Evolutionary conservation across 2,888 invertebrate species (phyloP).

Genomic region (Caenorhabditis macrosperma): DNA sequence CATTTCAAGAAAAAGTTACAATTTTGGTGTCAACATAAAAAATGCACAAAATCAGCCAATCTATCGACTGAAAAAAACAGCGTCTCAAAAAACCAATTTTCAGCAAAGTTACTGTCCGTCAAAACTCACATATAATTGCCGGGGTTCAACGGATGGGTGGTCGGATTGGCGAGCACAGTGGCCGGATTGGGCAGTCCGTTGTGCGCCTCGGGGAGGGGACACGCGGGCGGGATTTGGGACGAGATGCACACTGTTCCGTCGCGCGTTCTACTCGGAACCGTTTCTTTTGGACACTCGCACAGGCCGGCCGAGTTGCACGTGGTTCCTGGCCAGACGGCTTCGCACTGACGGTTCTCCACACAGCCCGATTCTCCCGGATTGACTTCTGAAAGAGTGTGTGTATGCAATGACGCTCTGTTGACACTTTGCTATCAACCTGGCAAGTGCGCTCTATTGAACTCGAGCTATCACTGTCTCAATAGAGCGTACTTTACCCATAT

Average conservation of each 20-base stretch:
- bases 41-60: too few relatives aligned
- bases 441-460: too few relatives aligned
- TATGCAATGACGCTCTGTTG: too few relatives aligned
- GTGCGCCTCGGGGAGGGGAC: conserved; percentile 76
- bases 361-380: conserved; percentile 78
- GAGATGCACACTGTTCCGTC: conserved; percentile 77
- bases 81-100: too few relatives aligned
- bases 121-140: conserved; percentile 75
- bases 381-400: conserved; percentile 70
- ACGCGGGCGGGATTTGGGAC: conserved; percentile 72
- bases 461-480: too few relatives aligned
- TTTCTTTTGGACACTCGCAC: conserved; percentile 77
- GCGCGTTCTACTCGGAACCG: conserved; percentile 67
- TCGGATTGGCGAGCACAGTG: conserved; percentile 76
- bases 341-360: conserved; percentile 76
- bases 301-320: conserved; percentile 71
- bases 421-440: too few relatives aligned
- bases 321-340: conserved; percentile 78
- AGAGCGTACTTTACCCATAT: too few relatives aligned
- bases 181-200: conserved; percentile 75
- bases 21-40: too few relatives aligned
- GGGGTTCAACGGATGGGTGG: conserved; percentile 72
- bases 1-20: too few relatives aligned
- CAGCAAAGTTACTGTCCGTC: too few relatives aligned
- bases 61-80: too few relatives aligned